A percentile compares a stretch with the other conserved stretches of the same genome.
phyloP scores from a whole-genome alignment of 37 sponge, comb jelly and placozoan genomes.

The Cliona cf. orientalis region DNA sequence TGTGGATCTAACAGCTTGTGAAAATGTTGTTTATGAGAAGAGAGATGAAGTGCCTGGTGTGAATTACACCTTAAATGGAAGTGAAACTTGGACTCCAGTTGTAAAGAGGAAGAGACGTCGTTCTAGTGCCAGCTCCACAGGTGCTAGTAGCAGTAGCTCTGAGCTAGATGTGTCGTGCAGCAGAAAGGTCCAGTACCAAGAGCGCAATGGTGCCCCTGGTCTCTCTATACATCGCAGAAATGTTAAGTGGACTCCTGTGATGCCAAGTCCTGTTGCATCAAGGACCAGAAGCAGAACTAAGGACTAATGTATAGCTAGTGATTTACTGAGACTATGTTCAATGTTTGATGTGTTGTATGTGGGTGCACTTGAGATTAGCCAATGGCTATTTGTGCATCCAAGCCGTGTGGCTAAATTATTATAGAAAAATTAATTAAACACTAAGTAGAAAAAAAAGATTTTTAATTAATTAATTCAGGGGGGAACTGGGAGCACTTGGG shows the following conservation, averaged over 20 bases:
- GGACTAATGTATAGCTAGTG: not conserved
- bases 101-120: not conserved
- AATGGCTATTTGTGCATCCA: not conserved
- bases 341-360: not conserved
- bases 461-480: too few species aligned
- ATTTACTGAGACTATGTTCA: not conserved
- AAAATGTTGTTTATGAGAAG: not conserved
- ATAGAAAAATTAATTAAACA: not conserved
- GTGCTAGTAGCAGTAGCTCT: not conserved
- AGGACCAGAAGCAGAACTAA: conserved; percentile 7
- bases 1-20: conserved; percentile 4
- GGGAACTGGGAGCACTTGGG: too few species aligned
- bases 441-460: too few species aligned
- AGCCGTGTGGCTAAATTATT: conserved; percentile 1
- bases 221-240: not conserved
- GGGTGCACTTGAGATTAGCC: conserved; percentile 1
- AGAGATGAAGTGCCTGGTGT: conserved; percentile 18
- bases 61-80: not conserved
- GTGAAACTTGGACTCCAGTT: not conserved
- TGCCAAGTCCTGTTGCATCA: conserved; percentile 6
- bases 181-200: conserved; percentile 7
- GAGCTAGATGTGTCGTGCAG: not conserved
- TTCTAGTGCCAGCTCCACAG: not conserved
- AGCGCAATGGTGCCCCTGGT: not conserved
- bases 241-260: conserved; percentile 2